These are phyloP conservation scores for Malthinus seriepunctatus DNA, from an alignment of 2,888 invertebrate species.

Conservation along the genomic window DNA sequence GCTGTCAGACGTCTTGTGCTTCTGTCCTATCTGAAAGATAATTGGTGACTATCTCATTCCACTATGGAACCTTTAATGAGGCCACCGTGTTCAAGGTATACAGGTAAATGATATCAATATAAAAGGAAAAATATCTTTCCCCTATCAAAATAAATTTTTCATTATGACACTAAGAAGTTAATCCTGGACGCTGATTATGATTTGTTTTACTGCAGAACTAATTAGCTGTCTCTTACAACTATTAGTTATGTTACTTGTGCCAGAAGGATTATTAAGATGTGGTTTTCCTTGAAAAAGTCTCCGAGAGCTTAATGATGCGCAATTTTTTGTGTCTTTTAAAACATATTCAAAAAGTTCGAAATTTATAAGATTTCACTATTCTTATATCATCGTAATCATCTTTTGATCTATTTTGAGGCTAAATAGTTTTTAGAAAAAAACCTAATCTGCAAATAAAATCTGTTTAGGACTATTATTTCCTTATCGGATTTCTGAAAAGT, in stretches of 20 bases:
- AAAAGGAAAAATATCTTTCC: slow-evolving; percentile 7
- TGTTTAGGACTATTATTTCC: slow-evolving; percentile 9
- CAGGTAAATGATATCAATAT: slow-evolving; percentile 11
- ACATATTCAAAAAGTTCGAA: no score
- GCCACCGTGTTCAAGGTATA: slow-evolving; percentile 25
- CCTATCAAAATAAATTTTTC: slow-evolving; percentile 6
- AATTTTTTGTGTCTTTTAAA: no score
- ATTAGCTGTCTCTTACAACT: slow-evolving; percentile 18
- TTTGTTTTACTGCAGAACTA: slow-evolving; percentile 21
- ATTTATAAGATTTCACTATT: no score
- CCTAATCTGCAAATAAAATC: no score
- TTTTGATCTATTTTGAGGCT: no score
- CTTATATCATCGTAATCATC: no score
- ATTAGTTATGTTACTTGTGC: slow-evolving; percentile 15
- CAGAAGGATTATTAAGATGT: slow-evolving; percentile 10
- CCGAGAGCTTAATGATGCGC: no score
- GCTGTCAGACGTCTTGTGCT: slow-evolving; percentile 40
- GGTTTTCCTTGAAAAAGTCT: not conserved
- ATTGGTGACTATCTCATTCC: slow-evolving; percentile 26
- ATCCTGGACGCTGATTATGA: slow-evolving; percentile 14
- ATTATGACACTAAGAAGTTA: slow-evolving; percentile 3
- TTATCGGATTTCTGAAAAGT: slow-evolving; percentile 25
- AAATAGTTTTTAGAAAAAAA: not conserved
- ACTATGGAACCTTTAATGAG: slow-evolving; percentile 27
- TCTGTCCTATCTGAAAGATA: slow-evolving; percentile 25